Conservation (phyloP, 2,113 vertebrate species). For the Sialia sialis region DNA sequence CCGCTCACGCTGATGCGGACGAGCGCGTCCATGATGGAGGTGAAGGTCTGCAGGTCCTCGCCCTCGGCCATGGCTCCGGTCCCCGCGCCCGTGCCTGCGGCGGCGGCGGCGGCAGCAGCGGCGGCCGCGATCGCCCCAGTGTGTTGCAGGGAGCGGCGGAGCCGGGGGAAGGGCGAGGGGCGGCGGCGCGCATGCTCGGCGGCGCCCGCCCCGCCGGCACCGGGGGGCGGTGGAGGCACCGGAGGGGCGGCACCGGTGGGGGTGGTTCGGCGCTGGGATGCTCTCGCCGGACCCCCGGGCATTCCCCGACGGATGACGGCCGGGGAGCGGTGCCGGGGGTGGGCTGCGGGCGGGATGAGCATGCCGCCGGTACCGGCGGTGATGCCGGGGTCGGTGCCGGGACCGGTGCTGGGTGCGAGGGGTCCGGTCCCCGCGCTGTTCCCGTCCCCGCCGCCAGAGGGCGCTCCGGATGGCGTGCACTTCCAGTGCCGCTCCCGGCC, state of each 20-base stretch:
- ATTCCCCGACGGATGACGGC: too few relatives aligned
- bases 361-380: too few relatives aligned
- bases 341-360: too few relatives aligned
- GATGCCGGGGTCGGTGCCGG: not conserved
- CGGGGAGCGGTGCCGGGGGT: too few relatives aligned
- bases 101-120: conserved; percentile 11
- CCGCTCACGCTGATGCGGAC: conserved; percentile 90
- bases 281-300: too few relatives aligned
- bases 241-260: too few relatives aligned
- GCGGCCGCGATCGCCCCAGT: conserved; percentile 45
- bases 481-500: not conserved
- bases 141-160: conserved; percentile 37
- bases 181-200: conserved; percentile 62
- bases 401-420: too few relatives aligned
- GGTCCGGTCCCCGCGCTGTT: not conserved
- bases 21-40: conserved; percentile 91
- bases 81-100: not conserved
- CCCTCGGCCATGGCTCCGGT: conserved; percentile 83
- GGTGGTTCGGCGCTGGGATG: too few relatives aligned
- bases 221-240: too few relatives aligned
- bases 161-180: not conserved
- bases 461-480: not conserved
- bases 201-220: not conserved
- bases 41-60: conserved; percentile 87
- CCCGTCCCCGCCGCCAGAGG: not conserved